Conservation (phyloP, 2,888 invertebrate species). For the Gymnosoma rotundatum region DNA sequence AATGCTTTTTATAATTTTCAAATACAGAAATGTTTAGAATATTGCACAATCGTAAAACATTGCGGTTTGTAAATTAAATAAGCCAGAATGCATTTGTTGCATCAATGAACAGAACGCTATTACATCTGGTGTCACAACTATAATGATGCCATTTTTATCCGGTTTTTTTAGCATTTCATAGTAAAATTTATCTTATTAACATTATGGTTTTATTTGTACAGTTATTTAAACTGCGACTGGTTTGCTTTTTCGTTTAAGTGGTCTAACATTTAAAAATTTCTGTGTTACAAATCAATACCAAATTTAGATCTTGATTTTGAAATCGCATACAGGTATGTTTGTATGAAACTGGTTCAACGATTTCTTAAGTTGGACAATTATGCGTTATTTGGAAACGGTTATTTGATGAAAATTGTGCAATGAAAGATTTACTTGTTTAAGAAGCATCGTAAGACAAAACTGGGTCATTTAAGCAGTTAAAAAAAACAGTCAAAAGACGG, state of each 20-base stretch:
- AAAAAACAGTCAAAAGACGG: too few species aligned
- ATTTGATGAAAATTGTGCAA: neutral
- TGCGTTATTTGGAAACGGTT: conserved; percentile 28
- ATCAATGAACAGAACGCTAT: conserved; percentile 34
- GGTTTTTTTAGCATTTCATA: neutral
- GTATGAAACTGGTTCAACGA: conserved; percentile 37
- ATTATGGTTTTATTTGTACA: conserved; percentile 47
- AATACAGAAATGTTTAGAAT: conserved; percentile 57
- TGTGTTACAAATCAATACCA: conserved; percentile 63
- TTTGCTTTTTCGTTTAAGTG: conserved; percentile 8
- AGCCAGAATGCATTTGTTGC: conserved; percentile 9
- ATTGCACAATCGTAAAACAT: conserved; percentile 61
- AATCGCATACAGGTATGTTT: conserved; percentile 1
- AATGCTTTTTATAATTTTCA: neutral
- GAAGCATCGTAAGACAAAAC: neutral
- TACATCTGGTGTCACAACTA: conserved; percentile 46
- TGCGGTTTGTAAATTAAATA: conserved; percentile 15
- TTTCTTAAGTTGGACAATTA: conserved; percentile 3
- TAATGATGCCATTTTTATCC: conserved; percentile 45
- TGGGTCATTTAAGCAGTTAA: neutral
- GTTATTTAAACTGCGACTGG: conserved; percentile 59
- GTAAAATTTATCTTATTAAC: conserved; percentile 19
- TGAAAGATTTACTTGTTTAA: neutral
- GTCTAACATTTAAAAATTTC: conserved; percentile 30
- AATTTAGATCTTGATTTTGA: conserved; percentile 62